A percentile compares a stretch with the other conserved stretches of the same genome.
These are phyloP conservation scores for Catharus minimus DNA, from an alignment of 2,113 vertebrate genomes.

Conservation along the genomic window DNA sequence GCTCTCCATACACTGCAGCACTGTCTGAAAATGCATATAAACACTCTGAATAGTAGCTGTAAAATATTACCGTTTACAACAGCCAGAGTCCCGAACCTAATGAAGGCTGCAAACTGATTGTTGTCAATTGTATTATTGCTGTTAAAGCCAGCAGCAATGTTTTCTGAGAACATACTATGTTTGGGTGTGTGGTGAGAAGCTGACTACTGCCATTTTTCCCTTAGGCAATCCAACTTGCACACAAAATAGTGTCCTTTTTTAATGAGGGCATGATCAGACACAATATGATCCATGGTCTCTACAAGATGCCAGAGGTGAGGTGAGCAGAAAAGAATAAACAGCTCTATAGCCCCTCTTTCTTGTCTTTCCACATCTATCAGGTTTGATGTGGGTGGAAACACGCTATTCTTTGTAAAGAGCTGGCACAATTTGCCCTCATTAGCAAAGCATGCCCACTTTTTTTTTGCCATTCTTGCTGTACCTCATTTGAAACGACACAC, in stretches of 20 bases:
- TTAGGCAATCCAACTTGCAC: background rate
- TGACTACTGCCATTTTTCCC: background rate
- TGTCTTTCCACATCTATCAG: background rate
- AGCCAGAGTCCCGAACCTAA: background rate
- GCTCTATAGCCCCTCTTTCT: background rate
- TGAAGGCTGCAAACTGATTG: background rate
- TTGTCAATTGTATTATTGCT: background rate
- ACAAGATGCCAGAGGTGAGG: background rate
- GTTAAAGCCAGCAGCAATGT: background rate
- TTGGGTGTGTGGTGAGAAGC: background rate
- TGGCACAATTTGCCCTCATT: slow-evolving; percentile 20
- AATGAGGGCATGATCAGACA: background rate
- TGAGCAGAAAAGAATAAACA: background rate
- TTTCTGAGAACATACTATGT: background rate
- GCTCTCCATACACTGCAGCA: background rate
- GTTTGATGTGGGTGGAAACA: background rate
- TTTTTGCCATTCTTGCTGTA: background rate
- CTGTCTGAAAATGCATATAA: background rate
- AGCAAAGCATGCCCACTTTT: background rate
- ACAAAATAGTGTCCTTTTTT: background rate
- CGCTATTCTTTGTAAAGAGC: background rate
- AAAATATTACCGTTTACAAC: background rate
- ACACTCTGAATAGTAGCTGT: background rate
- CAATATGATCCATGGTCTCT: background rate
- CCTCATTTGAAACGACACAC: background rate